These are phyloP conservation scores for Microcebus murinus DNA, from an alignment of 2,113 vertebrate species.

Conservation along the genomic window DNA sequence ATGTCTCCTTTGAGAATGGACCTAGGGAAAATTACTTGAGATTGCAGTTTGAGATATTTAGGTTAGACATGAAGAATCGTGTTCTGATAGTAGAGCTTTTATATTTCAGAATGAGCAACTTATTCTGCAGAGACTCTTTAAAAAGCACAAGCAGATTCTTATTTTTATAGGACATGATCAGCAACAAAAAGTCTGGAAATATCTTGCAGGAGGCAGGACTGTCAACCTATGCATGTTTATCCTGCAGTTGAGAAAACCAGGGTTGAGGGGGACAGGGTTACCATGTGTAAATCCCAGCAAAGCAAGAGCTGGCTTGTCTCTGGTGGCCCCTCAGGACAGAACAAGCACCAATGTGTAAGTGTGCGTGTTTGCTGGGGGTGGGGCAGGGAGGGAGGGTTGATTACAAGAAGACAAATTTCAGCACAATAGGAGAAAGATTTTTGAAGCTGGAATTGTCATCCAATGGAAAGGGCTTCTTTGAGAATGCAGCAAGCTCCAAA, in stretches of 20 bases:
- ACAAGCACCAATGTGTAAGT: neutral
- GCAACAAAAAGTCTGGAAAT: constrained; percentile 3
- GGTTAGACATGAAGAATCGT: neutral
- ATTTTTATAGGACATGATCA: constrained; percentile 16
- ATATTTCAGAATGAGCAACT: neutral
- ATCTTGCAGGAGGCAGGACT: neutral
- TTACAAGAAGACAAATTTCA: neutral
- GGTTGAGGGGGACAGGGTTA: neutral
- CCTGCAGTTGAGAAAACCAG: neutral
- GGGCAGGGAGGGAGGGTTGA: neutral
- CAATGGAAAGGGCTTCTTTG: neutral
- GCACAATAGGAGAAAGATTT: neutral
- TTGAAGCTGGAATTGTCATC: neutral
- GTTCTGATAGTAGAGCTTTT: neutral
- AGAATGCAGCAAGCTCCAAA: neutral
- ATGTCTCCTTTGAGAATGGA: neutral
- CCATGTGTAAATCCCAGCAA: neutral
- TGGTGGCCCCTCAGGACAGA: neutral
- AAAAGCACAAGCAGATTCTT: constrained; percentile 24
- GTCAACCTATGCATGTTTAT: neutral
- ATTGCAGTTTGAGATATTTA: neutral
- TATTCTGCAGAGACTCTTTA: neutral
- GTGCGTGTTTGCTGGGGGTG: neutral
- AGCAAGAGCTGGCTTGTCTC: neutral
- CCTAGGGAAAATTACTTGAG: constrained; percentile 21